phyloP scores from a whole-genome alignment of 2,113 vertebrate species.

The Willisornis vidua region DNA sequence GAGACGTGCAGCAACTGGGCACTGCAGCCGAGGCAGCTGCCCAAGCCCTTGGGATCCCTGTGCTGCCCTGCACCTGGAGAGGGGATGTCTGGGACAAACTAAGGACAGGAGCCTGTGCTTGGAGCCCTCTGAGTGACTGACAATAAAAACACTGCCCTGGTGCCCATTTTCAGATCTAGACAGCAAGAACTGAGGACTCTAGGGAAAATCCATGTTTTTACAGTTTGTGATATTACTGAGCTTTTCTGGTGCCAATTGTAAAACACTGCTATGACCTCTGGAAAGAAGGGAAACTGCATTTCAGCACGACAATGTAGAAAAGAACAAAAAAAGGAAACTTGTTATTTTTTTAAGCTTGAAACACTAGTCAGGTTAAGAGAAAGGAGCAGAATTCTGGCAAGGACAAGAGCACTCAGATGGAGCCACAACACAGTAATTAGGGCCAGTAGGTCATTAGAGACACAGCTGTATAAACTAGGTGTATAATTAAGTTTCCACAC shows the following conservation, averaged over 20 bases:
- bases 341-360: conserved; percentile 65
- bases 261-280: conserved; percentile 19
- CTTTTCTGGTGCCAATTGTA: conserved; percentile 35
- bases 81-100: not conserved
- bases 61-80: not conserved
- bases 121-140: not conserved
- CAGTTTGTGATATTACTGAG: conserved; percentile 17
- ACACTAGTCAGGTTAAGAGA: conserved; percentile 68
- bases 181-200: not conserved
- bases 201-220: conserved; percentile 30
- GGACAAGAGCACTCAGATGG: conserved; percentile 59
- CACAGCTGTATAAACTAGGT: conserved; percentile 77
- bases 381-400: conserved; percentile 65
- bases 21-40: not conserved
- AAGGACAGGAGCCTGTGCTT: not conserved
- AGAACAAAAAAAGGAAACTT: conserved; percentile 56
- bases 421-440: conserved; percentile 71
- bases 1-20: not conserved
- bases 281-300: conserved; percentile 55
- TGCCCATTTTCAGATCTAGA: conserved; percentile 38
- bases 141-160: not conserved
- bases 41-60: not conserved
- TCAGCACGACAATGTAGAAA: conserved; percentile 33
- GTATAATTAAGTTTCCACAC: conserved; percentile 76
- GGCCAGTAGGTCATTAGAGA: conserved; percentile 74